Conservation (phyloP, 1,140 invertebrate species). For the Drosophila quadrilineata region DNA sequence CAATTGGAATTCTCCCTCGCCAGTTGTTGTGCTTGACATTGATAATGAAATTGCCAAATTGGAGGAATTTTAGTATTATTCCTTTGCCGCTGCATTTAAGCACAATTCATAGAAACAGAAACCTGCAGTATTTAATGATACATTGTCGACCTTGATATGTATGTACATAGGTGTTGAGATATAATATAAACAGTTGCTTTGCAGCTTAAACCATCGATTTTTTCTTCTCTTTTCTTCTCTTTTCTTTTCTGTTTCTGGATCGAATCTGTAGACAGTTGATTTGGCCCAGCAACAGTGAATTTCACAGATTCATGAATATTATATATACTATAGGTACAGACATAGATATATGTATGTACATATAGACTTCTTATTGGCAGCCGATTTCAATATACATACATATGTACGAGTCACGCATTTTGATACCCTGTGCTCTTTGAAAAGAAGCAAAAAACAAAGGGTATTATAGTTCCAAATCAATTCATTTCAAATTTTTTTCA, state of each 20-base stretch:
- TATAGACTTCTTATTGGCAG: not conserved
- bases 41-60: conserved; percentile 60
- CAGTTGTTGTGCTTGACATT: conserved; percentile 63
- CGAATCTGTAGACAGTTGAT: not conserved
- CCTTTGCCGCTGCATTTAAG: too few relatives aligned
- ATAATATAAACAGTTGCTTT: too few relatives aligned
- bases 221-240: too few relatives aligned
- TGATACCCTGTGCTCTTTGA: too few relatives aligned
- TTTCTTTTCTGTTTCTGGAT: conserved; percentile 2
- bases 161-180: conserved; percentile 12
- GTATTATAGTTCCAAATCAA: too few relatives aligned
- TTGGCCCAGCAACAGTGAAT: conserved; percentile 20
- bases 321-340: too few relatives aligned
- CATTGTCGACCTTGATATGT: conserved; percentile 23
- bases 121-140: conserved; percentile 1
- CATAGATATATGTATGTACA: not conserved
- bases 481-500: not conserved
- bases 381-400: not conserved
- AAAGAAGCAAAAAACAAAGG: too few relatives aligned
- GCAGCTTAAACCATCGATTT: too few relatives aligned
- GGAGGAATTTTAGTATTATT: conserved; percentile 7
- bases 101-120: conserved; percentile 2
- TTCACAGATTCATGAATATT: not conserved
- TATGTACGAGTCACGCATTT: conserved; percentile 11
- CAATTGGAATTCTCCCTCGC: conserved; percentile 7